Percentiles rank a stretch among this genome's conserved stretches.
phyloP scores from a whole-genome alignment of 2,113 vertebrate genomes.

The Oncorhynchus tshawytscha region DNA sequence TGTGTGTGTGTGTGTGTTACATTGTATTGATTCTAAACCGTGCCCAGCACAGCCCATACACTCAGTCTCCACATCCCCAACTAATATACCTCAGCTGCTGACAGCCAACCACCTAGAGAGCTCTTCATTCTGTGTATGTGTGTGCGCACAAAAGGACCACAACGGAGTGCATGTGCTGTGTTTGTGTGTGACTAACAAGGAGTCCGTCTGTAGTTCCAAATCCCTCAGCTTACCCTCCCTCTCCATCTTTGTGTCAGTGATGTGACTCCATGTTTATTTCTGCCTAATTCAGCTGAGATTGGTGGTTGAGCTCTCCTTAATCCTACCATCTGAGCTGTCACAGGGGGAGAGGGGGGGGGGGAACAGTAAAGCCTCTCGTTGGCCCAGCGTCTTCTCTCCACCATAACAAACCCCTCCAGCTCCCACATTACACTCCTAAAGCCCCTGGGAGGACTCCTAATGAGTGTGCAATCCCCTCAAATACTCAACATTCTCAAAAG shows the following conservation, averaged over 20 bases:
- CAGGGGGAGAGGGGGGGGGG: conserved; percentile 18
- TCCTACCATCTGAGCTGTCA: conserved; percentile 21
- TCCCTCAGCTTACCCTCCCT: neutral
- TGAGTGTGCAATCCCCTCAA: conserved; percentile 2
- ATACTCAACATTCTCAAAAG: conserved; percentile 2
- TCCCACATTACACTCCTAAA: conserved; percentile 40
- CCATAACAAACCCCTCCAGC: neutral
- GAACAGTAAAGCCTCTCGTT: conserved; percentile 41
- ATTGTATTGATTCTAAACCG: conserved; percentile 30
- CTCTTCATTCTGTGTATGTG: neutral
- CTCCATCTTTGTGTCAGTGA: conserved; percentile 3
- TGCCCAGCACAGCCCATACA: neutral
- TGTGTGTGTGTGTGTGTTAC: too few relatives aligned
- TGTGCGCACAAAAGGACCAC: too few relatives aligned
- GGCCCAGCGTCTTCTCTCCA: conserved; percentile 9
- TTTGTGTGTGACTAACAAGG: too few relatives aligned
- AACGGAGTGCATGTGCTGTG: too few relatives aligned
- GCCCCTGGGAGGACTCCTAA: conserved; percentile 7
- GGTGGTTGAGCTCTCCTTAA: conserved; percentile 6
- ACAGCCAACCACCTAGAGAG: neutral
- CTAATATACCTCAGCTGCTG: neutral
- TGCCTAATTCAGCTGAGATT: conserved; percentile 21
- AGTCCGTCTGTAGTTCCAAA: too few relatives aligned
- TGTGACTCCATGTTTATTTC: conserved; percentile 30
- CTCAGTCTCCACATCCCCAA: too few relatives aligned